A percentile compares a stretch with the other conserved stretches of the same genome.
These are phyloP conservation scores for Callionymus lyra DNA, from an alignment of 2,113 vertebrate species.

Conservation along the genomic window DNA sequence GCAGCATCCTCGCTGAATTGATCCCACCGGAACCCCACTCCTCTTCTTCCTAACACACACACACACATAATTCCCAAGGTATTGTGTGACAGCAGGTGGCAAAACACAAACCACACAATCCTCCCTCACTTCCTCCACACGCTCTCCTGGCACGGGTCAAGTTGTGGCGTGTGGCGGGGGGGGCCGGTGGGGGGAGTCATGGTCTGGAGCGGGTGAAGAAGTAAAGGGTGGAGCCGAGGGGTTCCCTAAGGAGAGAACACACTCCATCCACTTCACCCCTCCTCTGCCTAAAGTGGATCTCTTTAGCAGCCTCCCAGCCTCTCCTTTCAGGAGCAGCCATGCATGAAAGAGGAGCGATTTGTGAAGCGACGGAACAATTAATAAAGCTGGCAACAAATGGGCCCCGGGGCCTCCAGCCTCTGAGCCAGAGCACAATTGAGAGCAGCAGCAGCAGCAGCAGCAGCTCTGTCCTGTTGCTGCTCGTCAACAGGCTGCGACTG, in stretches of 20 bases:
- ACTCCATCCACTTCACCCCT: slow-evolving; percentile 21
- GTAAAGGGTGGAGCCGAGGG: slow-evolving; percentile 16
- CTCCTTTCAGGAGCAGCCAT: slow-evolving; percentile 60
- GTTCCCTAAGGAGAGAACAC: slow-evolving; percentile 43
- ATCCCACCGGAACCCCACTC: slow-evolving; percentile 38
- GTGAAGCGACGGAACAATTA: slow-evolving; percentile 68
- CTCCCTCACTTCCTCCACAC: slow-evolving; percentile 10
- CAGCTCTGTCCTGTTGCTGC: slow-evolving; percentile 55
- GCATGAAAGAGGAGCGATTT: slow-evolving; percentile 71
- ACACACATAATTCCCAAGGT: slow-evolving; percentile 56
- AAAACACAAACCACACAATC: slow-evolving; percentile 42
- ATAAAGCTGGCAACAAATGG: slow-evolving; percentile 67
- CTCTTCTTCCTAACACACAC: slow-evolving; percentile 27
- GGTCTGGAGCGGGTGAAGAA: slow-evolving; percentile 28
- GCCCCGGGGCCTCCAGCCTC: slow-evolving; percentile 49
- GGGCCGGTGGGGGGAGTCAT: slow-evolving; percentile 12
- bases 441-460: slow-evolving; percentile 45
- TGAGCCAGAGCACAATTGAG: slow-evolving; percentile 41
- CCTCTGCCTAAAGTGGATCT: slow-evolving; percentile 54
- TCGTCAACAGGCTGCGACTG: slow-evolving; percentile 55
- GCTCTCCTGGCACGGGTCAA: slow-evolving; percentile 29
- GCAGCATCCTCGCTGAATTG: slow-evolving; percentile 45
- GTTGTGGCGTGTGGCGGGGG: slow-evolving; percentile 45
- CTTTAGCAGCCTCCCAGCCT: slow-evolving; percentile 52
- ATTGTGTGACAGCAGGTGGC: slow-evolving; percentile 68